Percentiles rank a stretch among this genome's conserved stretches.
Conservation (phyloP, 2,113 vertebrate species). For the Mandrillus leucophaeus region DNA sequence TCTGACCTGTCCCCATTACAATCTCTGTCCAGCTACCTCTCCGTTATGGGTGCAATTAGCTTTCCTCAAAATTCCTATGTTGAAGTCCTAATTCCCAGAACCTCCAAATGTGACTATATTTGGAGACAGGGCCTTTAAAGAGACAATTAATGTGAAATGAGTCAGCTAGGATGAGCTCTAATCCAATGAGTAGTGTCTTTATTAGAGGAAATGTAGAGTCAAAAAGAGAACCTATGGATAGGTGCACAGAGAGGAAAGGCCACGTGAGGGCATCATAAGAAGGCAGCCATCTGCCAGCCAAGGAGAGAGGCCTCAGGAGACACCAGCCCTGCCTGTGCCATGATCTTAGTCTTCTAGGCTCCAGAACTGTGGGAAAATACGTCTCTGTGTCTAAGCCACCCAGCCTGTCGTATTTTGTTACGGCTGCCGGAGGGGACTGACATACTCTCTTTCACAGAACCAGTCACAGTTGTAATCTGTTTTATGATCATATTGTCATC, state of each 20-base stretch:
- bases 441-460: not conserved
- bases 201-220: not conserved
- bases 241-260: not conserved
- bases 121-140: not conserved
- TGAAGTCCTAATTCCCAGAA: not conserved
- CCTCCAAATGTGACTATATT: not conserved
- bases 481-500: not conserved
- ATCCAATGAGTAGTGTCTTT: not conserved
- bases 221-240: not conserved
- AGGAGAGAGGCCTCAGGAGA: not conserved
- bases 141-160: not conserved
- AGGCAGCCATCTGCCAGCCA: not conserved
- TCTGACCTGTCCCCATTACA: no score
- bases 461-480: not conserved
- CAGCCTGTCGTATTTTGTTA: not conserved
- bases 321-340: not conserved
- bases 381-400: not conserved
- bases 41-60: not conserved
- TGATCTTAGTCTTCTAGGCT: not conserved
- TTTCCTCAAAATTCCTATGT: not conserved
- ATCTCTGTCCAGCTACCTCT: not conserved
- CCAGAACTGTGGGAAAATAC: not conserved
- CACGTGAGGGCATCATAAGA: not conserved
- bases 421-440: not conserved
- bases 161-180: not conserved